These are phyloP conservation scores for Xiphophorus birchmanni DNA, from an alignment of 2,797 vertebrate genomes.

Conservation along the genomic window DNA sequence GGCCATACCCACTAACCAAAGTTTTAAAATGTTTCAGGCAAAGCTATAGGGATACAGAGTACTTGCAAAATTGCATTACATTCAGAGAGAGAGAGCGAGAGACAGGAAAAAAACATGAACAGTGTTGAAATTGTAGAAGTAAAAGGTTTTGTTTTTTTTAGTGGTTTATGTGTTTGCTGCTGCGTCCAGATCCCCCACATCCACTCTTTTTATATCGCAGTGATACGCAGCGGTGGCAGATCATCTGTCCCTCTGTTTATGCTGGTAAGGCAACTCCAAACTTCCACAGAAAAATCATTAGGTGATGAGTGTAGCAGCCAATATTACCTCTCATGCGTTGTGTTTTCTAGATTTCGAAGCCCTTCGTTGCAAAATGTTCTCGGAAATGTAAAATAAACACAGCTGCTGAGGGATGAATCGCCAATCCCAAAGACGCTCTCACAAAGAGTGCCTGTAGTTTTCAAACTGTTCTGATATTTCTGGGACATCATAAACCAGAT, in stretches of 20 bases:
- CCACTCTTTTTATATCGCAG: conserved; percentile 1
- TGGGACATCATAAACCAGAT: neutral
- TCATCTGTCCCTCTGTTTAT: conserved; percentile 9
- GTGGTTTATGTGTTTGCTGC: neutral
- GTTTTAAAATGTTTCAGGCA: neutral
- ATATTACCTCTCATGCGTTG: conserved; percentile 1
- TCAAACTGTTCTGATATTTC: neutral
- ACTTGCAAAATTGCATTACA: neutral
- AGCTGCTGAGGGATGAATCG: neutral
- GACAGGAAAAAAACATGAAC: neutral
- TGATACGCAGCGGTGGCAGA: conserved; percentile 3
- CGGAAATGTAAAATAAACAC: neutral
- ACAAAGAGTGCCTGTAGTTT: neutral
- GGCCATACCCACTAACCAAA: neutral
- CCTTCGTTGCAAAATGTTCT: conserved; percentile 5
- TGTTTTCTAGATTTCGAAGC: conserved; percentile 10
- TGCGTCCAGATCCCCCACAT: neutral
- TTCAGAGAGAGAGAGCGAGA: neutral
- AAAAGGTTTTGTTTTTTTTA: neutral
- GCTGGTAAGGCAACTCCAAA: neutral
- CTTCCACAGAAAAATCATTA: conserved; percentile 8
- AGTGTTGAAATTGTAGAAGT: neutral
- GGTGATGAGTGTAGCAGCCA: conserved; percentile 6
- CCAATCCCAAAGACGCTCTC: neutral
- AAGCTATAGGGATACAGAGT: neutral